Evolutionary conservation across 2,113 vertebrate genomes (phyloP), one percentile per base, ranked within the genome.

Genomic region (Catharus bicknelli): DNA sequence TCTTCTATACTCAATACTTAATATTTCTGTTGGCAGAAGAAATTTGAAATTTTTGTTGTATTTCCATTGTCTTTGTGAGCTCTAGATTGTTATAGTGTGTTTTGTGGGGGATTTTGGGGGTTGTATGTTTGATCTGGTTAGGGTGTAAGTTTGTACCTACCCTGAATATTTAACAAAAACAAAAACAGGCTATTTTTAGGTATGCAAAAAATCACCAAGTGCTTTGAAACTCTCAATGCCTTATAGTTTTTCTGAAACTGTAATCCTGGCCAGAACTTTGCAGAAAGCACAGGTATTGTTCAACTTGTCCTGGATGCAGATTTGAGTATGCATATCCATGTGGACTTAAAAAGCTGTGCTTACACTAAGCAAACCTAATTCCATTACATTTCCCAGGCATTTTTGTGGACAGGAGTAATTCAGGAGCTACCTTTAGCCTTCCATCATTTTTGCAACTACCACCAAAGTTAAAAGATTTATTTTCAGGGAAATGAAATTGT

Each of bases 41-140:
- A 74, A 26, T 10, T 64, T 72, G 7, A 6, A 48, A 8, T 42
- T 77, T 85, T 68, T 74, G 2, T n/a, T 29, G 7, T 47, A 25
- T 78, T 67, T 63, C 14, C 2, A 3, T 32, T 47, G 11, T 19
- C 9, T 59, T 18, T 6, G 1, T 59, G 26, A 40, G 2, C 0
- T 38, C 38, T 38, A 48, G 16, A 25, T 42, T 21, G 3, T 55
- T 40, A 13, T 10, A 13, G 10, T 19, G 62, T 25, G 13, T 21
- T 70, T 78, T 34, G 29, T 21, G 16, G 20, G 29, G 29, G 9
- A 32, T 70, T 79, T 48, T 69, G 36, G 9, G 5, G 11, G 4
- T 27, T 66, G 20, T 19, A 3, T 15, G 38, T 45, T 42, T 55
- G 7, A 22, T 62, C 62, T 66, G 7, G 17, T 62, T 70, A 36